These are phyloP conservation scores for Mystacides longicornis DNA, from an alignment of 2,888 invertebrate species.

Conservation along the genomic window DNA sequence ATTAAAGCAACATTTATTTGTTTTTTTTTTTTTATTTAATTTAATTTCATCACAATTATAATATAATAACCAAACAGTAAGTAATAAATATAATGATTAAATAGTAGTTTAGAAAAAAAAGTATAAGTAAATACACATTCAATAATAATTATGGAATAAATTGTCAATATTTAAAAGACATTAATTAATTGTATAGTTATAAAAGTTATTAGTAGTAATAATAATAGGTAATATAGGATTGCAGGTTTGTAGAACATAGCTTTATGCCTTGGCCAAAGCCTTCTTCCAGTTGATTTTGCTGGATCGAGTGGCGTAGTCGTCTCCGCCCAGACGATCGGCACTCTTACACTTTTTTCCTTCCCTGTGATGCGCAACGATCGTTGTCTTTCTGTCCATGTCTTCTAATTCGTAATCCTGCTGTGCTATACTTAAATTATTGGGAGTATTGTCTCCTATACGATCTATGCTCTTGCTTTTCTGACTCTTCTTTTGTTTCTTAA, in stretches of 20 bases:
- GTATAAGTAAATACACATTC: no score
- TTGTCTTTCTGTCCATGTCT: neutral
- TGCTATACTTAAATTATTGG: slow-evolving; percentile 5
- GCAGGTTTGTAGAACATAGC: neutral
- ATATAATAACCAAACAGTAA: no score
- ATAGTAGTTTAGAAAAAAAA: no score
- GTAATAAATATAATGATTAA: no score
- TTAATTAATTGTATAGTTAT: no score
- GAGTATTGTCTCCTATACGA: slow-evolving; percentile 19
- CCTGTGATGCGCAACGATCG: slow-evolving; percentile 6
- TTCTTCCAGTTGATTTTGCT: slow-evolving; percentile 23
- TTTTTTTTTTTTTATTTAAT: no score
- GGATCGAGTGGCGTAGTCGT: slow-evolving; percentile 12
- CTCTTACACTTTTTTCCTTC: slow-evolving; percentile 22
- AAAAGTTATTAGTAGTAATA: no score
- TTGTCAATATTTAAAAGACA: no score
- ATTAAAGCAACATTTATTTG: no score
- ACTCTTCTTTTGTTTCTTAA: slow-evolving; percentile 8
- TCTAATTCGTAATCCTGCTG: slow-evolving; percentile 3
- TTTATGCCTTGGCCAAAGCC: slow-evolving; percentile 20
- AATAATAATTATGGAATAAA: no score
- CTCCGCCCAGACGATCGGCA: slow-evolving; percentile 16
- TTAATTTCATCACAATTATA: no score
- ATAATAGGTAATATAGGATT: no score
- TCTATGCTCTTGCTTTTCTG: slow-evolving; percentile 23